phyloP scores from a whole-genome alignment of 1,140 invertebrate genomes.

The Papilio polyxenes region DNA sequence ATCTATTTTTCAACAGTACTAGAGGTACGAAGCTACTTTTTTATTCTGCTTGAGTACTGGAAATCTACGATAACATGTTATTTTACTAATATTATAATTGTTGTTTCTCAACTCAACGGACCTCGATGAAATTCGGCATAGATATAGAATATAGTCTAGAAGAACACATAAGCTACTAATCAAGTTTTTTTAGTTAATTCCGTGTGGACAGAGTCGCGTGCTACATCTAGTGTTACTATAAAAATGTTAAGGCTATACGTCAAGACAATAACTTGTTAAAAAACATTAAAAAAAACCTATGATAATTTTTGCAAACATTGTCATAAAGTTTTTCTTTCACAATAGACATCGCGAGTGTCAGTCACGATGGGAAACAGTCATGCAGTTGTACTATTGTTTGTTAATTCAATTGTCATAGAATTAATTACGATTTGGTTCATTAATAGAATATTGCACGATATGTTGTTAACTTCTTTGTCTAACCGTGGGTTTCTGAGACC shows the following conservation, averaged over 20 bases:
- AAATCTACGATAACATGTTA: no score
- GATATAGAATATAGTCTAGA: no score
- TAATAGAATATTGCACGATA: background rate
- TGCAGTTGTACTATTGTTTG: slow-evolving; percentile 6
- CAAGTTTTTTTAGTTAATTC: no score
- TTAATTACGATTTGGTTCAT: background rate
- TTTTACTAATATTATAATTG: no score
- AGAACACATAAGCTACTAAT: no score
- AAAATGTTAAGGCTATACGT: background rate
- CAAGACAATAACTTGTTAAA: background rate
- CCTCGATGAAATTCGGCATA: no score
- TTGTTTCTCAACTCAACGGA: no score
- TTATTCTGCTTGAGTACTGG: no score
- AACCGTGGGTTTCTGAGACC: no score
- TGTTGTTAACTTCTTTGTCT: background rate
- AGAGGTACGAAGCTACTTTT: no score
- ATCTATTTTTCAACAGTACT: no score
- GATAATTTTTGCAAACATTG: background rate
- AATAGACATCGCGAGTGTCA: slow-evolving; percentile 3
- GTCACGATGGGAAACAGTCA: slow-evolving; percentile 9
- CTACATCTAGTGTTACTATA: background rate
- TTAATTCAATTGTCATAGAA: background rate
- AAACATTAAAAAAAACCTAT: background rate
- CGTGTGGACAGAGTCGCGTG: no score
- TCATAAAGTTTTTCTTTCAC: background rate